Conservation (phyloP, 2,797 vertebrate genomes). For the Pogoniulus pusillus region DNA sequence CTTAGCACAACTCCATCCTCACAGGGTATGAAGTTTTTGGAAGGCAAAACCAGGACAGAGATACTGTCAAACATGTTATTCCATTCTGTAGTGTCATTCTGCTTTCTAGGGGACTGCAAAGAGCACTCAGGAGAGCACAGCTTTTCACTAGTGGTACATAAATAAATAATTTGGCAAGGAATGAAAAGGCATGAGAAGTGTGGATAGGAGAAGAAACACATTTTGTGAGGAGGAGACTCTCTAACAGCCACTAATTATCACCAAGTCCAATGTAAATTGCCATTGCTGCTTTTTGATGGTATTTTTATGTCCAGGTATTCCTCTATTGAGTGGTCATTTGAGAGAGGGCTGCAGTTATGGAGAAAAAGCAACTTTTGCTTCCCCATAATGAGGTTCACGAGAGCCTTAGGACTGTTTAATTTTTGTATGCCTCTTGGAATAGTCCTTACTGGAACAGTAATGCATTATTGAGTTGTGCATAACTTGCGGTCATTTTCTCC, state of each 20-base stretch:
- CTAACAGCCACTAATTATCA: background rate
- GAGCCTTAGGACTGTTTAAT: background rate
- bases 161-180: background rate
- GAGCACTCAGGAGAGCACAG: background rate
- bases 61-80: background rate
- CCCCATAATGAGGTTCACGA: background rate
- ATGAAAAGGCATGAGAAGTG: background rate
- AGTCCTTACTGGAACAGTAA: background rate
- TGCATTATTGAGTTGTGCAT: background rate
- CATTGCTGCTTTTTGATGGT: background rate
- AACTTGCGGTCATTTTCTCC: background rate
- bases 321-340: background rate
- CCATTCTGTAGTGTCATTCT: background rate
- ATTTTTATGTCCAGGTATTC: background rate
- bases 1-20: background rate
- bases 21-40: accelerated
- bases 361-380: background rate
- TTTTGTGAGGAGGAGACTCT: background rate
- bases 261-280: background rate
- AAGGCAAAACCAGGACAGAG: background rate
- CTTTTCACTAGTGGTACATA: background rate
- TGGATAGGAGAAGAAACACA: background rate
- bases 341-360: background rate
- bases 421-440: background rate
- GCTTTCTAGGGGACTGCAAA: background rate